Conservation (phyloP, 2,888 invertebrate species). For the Drosophila aldrichi region DNA sequence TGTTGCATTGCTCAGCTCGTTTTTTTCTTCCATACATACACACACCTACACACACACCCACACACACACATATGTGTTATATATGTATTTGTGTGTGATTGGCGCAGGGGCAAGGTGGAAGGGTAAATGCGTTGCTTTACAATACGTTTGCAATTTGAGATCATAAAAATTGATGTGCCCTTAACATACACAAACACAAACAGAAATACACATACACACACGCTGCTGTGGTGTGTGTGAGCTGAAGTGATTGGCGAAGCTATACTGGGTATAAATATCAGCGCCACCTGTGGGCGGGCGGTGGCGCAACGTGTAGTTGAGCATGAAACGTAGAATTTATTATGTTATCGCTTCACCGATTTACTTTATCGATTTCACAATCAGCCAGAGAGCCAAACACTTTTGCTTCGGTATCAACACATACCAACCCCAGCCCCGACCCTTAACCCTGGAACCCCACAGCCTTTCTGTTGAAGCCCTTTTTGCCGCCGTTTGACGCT, state of each 20-base stretch:
- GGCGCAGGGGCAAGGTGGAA: background rate
- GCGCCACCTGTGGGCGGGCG: conserved; percentile 46
- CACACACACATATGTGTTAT: background rate
- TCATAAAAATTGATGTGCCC: conserved; percentile 74
- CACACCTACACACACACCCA: background rate
- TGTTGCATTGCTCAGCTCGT: conserved; percentile 66
- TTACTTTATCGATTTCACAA: conserved; percentile 81
- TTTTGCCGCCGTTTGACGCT: conserved; percentile 45
- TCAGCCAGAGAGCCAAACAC: conserved; percentile 51
- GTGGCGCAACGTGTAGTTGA: conserved; percentile 58
- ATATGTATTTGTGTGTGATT: no score
- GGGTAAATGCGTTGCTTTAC: conserved; percentile 43
- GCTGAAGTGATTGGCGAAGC: conserved; percentile 44
- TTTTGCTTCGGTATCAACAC: conserved; percentile 26
- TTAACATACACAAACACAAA: conserved; percentile 21
- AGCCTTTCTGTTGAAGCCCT: conserved; percentile 32
- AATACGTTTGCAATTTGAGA: conserved; percentile 73
- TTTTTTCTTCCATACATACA: background rate
- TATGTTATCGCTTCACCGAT: conserved; percentile 80
- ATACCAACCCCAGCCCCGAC: conserved; percentile 1
- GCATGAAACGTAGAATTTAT: conserved; percentile 79
- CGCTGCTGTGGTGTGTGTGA: conserved; percentile 32
- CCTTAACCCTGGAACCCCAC: background rate
- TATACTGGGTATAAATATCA: conserved; percentile 62
- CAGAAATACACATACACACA: conserved; percentile 7